Conservation (phyloP, 2,888 invertebrate genomes). For the Thereva unica region DNA sequence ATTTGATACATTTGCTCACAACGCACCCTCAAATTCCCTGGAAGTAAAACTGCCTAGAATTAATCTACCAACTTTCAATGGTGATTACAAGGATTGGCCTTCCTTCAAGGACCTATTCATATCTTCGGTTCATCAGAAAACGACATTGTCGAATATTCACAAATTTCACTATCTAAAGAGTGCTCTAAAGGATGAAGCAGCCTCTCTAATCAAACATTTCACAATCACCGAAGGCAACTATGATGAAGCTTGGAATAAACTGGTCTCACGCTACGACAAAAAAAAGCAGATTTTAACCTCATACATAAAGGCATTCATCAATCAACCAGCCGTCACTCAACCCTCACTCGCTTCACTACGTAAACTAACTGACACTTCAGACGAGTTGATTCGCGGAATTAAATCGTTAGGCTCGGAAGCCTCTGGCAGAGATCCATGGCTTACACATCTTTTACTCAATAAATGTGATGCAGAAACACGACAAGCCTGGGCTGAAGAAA, state of each 20-base stretch:
- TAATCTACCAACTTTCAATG: background rate
- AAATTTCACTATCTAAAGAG: conserved; percentile 23
- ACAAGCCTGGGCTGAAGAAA: no score
- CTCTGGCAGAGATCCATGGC: no score
- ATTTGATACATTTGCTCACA: background rate
- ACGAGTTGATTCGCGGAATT: no score
- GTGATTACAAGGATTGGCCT: conserved; percentile 13
- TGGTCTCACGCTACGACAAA: conserved; percentile 6
- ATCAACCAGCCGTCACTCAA: background rate
- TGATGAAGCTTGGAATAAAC: background rate
- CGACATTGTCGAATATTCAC: background rate
- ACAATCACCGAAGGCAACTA: conserved; percentile 1
- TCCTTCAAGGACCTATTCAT: conserved; percentile 13
- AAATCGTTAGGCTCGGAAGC: no score
- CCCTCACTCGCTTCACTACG: no score
- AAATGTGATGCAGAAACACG: no score
- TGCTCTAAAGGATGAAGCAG: background rate
- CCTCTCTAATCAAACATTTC: conserved; percentile 6
- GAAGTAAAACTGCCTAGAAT: background rate
- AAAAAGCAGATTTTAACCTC: conserved; percentile 9
- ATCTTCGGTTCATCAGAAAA: background rate
- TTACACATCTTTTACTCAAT: no score
- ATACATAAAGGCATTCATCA: conserved; percentile 4
- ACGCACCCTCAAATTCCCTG: background rate
- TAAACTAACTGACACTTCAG: no score